Base-by-base conservation (phyloP, 2,113 vertebrate genomes). In the Psittacula cyanocephala region DNA sequence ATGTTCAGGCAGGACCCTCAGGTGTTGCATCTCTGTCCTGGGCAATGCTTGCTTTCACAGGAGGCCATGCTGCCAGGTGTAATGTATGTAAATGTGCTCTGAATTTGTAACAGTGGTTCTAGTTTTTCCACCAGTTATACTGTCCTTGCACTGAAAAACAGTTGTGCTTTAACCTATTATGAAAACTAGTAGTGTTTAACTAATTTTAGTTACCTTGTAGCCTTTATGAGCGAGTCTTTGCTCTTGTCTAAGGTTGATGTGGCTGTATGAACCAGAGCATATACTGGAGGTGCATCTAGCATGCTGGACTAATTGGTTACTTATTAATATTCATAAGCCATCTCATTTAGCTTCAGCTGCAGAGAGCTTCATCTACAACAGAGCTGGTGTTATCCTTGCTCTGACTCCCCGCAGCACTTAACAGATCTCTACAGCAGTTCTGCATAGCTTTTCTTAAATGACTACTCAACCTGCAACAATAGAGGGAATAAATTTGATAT, bases 301-400 rank as follows among this genome's bases (percentile, higher is more conserved):
- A 44, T 80, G 52, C 88, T 39, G 92, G 91, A 59, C 96, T 96
- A 70, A 94, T 93, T 28, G 27, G 50, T 71, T 71, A 14, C 95
- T 97, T 92, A 86, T 97, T 97, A 98, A 98, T 98, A 98, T 97
- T 96, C 89, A 97, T 97, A 95, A 98, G 92, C 80, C 92, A 92
- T 96, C 95, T 97, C 86, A 95, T 98, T 98, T 97, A 96, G 93
- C 93, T 78, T 20, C 33, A 65, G 88, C 94, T 50, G 65, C 22
- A n/a, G 82, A 69, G 76, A 80, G 46, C 77, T 84, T 80, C 90
- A 69, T 86, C 68, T 81, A 10, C 90, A 89, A 69, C 91, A 89
- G 89, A 65, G 90, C 82, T 37, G 63, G 92, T 63, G 95, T 43
- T 93, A 41, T 88, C 79, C 47, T 41, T 71, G 85, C 23, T 52